Base-by-base conservation (phyloP, 2,113 vertebrate species). In the Polyodon spathula region DNA sequence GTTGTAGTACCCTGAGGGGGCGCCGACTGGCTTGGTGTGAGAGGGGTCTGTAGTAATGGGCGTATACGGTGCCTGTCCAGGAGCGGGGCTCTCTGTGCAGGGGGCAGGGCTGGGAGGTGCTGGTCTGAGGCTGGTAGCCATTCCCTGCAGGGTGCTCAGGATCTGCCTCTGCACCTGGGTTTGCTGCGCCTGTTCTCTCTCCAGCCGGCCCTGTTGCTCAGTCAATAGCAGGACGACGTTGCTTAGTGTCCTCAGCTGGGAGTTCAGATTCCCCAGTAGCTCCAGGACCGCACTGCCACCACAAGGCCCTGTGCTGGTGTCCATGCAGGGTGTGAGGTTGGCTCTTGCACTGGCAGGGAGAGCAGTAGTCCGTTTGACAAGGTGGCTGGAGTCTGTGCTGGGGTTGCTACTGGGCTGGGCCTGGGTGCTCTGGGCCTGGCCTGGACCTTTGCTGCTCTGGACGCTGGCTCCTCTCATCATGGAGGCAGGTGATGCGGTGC, bases 91-190 rank as follows among this genome's bases (percentile, higher is more conserved):
- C 44, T 46, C 44, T 4, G 44, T 46, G 44, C 3, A 72, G 43
- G 84, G 64, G 39, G 74, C 66, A 0, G 81, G 73, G 39, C 56
- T 4, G 1, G 72, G 15, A 15, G 59, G 66, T 66, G 67, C 78
- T 74, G 2, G 62, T 62, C 40, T 73, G 6, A 82, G 10, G 0
- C 81, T 83, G 59, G 82, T 73, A 50, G 81, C 69, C 1, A 92
- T 69, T 64, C 71, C 81, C 75, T 91, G 91, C 37, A 92, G 79
- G 0, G 79, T 84, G 75, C 76, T 68, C 59, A 94, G 81, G 67
- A 92, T 82, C 73, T 92, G 88, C 61, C 85, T 89, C 75, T 92
- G 92, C 67, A 91, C 77, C 42, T 78, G 79, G 2, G 90, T 92
- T 74, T 91, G 90, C 58, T 89, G 87, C 4, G 65, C 73, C 71